These are phyloP conservation scores for Istiophorus platypterus DNA, from an alignment of 2,113 vertebrate species.

Conservation along the genomic window DNA sequence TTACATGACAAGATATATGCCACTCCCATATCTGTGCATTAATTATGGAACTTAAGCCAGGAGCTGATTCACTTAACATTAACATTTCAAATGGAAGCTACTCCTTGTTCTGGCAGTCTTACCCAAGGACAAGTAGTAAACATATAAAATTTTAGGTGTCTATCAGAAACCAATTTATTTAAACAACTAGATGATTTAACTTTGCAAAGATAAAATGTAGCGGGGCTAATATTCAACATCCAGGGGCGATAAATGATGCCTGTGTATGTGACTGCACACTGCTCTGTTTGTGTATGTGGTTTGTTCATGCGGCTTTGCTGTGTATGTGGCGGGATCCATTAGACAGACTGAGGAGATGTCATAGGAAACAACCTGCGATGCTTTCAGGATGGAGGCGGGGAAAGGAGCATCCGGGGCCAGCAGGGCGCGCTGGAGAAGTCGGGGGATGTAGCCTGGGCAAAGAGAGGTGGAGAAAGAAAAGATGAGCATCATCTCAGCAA, in stretches of 20 bases:
- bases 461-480: constrained; percentile 52
- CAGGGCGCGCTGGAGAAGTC: constrained; percentile 20
- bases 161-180: not conserved
- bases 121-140: not conserved
- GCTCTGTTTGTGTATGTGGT: not conserved
- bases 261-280: not conserved
- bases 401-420: constrained; percentile 17
- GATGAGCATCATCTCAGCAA: constrained; percentile 58
- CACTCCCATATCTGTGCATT: not conserved
- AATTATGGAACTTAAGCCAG: not conserved
- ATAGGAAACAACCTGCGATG: constrained; percentile 1
- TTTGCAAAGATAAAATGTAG: not conserved
- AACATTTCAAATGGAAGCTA: not conserved
- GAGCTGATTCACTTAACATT: too few relatives aligned
- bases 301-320: not conserved
- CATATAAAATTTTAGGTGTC: not conserved
- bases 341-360: constrained; percentile 11
- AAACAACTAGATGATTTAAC: not conserved
- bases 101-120: not conserved
- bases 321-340: not conserved
- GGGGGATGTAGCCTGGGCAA: constrained; percentile 39
- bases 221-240: not conserved
- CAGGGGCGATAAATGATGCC: not conserved
- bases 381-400: constrained; percentile 22
- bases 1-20: not conserved